Base-by-base conservation (phyloP, 2,797 vertebrate genomes). In the Clamator glandarius region DNA sequence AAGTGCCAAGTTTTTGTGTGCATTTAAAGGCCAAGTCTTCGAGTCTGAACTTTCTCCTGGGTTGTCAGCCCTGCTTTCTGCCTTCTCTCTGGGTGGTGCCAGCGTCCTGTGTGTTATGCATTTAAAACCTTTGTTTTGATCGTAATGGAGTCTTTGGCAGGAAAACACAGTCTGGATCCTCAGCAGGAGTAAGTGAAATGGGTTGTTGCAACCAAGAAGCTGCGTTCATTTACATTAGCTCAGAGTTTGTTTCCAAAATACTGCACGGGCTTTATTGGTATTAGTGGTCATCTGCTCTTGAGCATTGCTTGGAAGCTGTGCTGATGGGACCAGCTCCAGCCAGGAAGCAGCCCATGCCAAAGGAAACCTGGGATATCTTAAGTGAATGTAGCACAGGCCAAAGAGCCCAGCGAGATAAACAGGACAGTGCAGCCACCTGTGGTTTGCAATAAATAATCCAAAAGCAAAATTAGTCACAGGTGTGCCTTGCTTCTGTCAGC, bases 271-370 rank as follows among this genome's bases (percentile, higher is more conserved):
- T 94, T 91, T 94, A 77, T 87, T 93, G 86, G 84, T 83, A 54
- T 94, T 92, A 89, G 94, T 21, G 77, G 84, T 92, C 74, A 74
- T 93, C 87, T 91, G 62, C 75, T 85, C 80, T 76, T 5, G 3
- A 90, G 94, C 48, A 6, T 36, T 29, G 17, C 52, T 25, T 86
- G 91, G 87, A 82, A 87, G 82, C 41, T 67, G 75, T 54, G 91
- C 64, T 20, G 87, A 19, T 86, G 95, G 95, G 96, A 95, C 86
- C 41, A 9, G 59, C 74, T 96, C 91, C 93, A 96, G 87, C 83
- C 95, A 97, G 98, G 98, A 98, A 98, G 95, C 66, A 92, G 72
- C 90, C 75, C 12, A 28, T 77, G 97, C 96, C 97, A 97, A 96
- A 95, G 91, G 67, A 96, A 96, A 79, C 82, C 69, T 80, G 70